Evolutionary conservation across 2,113 vertebrate species (phyloP).

Genomic region (Phycodurus eques): DNA sequence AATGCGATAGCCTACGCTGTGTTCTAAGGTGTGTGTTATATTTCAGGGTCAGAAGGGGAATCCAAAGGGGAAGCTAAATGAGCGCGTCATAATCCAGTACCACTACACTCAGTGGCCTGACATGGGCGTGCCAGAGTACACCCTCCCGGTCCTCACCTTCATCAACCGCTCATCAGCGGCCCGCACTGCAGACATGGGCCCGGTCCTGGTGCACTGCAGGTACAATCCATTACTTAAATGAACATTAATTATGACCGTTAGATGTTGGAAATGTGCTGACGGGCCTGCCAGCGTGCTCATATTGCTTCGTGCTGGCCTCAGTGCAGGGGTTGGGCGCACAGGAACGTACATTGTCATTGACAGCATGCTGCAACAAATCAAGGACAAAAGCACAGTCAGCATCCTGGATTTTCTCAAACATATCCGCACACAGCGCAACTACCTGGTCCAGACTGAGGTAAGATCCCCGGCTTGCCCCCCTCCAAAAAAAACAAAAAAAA

Average conservation of each 20-base stretch:
- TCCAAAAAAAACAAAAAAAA: background rate
- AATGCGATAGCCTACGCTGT: background rate
- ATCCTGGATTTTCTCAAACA: conserved; percentile 98
- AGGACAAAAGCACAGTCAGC: conserved; percentile 98
- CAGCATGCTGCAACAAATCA: conserved; percentile 99
- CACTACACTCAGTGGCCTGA: conserved; percentile 99
- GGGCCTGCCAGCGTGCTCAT: conserved; percentile 24
- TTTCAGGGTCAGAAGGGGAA: conserved; percentile 89
- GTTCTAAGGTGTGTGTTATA: conserved; percentile 8
- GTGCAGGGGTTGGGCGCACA: conserved; percentile 95
- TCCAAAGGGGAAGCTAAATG: conserved; percentile 87
- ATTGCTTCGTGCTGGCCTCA: conserved; percentile 54
- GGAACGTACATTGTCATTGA: conserved; percentile 99
- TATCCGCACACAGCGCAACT: conserved; percentile 99
- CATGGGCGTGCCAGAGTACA: conserved; percentile 97
- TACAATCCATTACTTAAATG: conserved; percentile 48
- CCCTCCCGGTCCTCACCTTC: conserved; percentile 94
- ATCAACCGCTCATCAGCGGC: conserved; percentile 90
- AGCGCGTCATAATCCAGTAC: conserved; percentile 88
- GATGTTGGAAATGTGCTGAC: conserved; percentile 21
- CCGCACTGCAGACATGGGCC: conserved; percentile 81
- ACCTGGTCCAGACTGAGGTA: conserved; percentile 99
- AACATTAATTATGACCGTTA: conserved; percentile 13
- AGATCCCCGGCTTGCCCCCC: background rate
- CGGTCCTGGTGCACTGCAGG: conserved; percentile 98